Percentiles rank a stretch among this genome's conserved stretches.
phyloP scores from a whole-genome alignment of 2,797 vertebrate species.

The Xenopus petersii region DNA sequence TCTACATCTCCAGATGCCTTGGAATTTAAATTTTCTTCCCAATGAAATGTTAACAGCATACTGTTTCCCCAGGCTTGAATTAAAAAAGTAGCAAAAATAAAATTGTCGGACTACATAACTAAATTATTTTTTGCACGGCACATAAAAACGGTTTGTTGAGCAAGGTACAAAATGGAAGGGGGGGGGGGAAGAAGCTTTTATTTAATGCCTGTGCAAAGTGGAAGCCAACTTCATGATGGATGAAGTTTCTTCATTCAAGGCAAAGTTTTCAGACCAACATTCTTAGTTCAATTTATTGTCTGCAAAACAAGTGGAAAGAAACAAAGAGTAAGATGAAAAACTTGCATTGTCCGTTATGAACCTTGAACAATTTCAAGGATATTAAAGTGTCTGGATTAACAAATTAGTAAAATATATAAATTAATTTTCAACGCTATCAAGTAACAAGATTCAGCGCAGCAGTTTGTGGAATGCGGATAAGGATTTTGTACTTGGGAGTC shows the following conservation, averaged over 20 bases:
- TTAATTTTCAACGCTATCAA: no score
- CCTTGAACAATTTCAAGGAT: no score
- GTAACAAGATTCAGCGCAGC: no score
- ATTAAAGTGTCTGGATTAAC: no score
- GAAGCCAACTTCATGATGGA: conserved; percentile 88
- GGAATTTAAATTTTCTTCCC: conserved; percentile 73
- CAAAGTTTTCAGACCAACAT: conserved; percentile 87
- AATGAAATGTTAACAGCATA: conserved; percentile 64
- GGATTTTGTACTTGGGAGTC: no score
- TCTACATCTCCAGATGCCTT: conserved; percentile 72
- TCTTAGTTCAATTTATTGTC: conserved; percentile 87
- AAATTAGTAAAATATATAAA: no score
- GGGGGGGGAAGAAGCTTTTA: conserved; percentile 68
- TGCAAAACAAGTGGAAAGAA: conserved; percentile 63
- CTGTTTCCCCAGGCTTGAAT: conserved; percentile 62
- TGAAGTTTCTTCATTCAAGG: conserved; percentile 93
- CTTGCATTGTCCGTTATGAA: no score
- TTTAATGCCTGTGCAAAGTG: conserved; percentile 85
- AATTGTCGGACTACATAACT: conserved; percentile 80
- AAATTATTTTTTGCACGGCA: conserved; percentile 79
- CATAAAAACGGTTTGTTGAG: conserved; percentile 73
- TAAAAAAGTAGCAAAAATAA: conserved; percentile 82
- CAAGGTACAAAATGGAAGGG: conserved; percentile 83
- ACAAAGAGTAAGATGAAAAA: no score
- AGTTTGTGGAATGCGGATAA: no score